Evolutionary conservation across 2,888 invertebrate species (phyloP).

Genomic region (Phrixothrix hirtus): DNA sequence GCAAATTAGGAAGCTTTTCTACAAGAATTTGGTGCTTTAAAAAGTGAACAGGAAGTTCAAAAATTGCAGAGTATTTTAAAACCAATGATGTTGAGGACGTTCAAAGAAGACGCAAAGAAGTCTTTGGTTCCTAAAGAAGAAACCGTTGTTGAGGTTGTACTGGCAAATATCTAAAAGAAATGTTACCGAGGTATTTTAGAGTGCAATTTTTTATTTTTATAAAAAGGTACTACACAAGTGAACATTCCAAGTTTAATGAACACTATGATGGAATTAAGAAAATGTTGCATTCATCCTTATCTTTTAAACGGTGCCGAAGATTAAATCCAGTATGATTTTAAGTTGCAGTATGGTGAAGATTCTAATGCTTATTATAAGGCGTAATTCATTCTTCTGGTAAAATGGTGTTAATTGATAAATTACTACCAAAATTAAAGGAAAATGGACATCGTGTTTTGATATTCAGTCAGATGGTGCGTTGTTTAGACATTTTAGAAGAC

Average conservation of each 20-base stretch:
- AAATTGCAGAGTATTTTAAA: background rate
- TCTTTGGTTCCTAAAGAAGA: background rate
- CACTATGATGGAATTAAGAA: constrained; percentile 2
- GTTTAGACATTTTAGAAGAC: constrained; percentile 2
- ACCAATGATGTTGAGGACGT: constrained; percentile 3
- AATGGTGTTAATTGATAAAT: constrained; percentile 1
- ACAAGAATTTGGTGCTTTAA: no score
- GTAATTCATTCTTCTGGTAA: constrained; percentile 1
- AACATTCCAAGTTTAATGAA: background rate
- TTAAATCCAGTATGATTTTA: background rate
- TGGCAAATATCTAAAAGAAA: constrained; percentile 1
- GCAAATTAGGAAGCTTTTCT: no score
- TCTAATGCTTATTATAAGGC: background rate
- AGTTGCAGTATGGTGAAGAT: background rate
- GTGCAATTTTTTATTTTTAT: background rate
- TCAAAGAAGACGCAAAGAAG: constrained; percentile 1
- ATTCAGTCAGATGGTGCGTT: constrained; percentile 3
- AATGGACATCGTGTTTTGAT: background rate
- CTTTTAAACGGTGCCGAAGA: background rate
- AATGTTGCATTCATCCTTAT: constrained; percentile 4
- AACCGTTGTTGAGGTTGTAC: background rate
- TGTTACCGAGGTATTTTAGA: constrained; percentile 2
- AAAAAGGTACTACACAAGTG: background rate
- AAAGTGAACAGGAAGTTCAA: no score
- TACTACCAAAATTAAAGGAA: constrained; percentile 2